Evolutionary conservation across 2,113 vertebrate genomes (phyloP).

Genomic region (Nasalis larvatus): DNA sequence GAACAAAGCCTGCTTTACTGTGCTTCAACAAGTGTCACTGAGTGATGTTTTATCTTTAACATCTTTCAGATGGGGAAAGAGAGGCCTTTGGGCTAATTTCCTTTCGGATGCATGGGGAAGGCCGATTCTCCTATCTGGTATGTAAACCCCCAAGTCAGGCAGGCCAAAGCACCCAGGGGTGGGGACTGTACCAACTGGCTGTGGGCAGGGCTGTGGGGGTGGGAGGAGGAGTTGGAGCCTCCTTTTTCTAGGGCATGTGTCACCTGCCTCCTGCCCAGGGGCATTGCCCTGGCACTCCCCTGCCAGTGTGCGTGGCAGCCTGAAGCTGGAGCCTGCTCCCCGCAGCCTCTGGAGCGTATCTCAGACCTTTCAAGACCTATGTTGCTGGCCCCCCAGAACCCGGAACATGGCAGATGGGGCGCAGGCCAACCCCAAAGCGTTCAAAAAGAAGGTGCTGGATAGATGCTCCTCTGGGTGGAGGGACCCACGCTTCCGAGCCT

Average conservation of each 20-base stretch:
- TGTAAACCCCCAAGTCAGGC: no score
- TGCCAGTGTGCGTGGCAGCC: conserved; percentile 7
- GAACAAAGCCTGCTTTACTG: background rate
- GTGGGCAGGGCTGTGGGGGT: conserved; percentile 62
- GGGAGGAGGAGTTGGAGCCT: conserved; percentile 67
- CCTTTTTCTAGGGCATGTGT: conserved; percentile 72
- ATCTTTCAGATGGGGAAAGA: background rate
- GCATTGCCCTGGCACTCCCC: conserved; percentile 63
- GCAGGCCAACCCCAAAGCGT: conserved; percentile 68
- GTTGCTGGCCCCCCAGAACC: conserved; percentile 46
- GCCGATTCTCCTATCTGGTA: background rate
- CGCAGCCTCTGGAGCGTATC: background rate
- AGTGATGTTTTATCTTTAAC: background rate
- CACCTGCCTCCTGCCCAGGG: conserved; percentile 67
- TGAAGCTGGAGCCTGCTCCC: conserved; percentile 72
- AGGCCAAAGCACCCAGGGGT: background rate
- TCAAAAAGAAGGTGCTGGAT: conserved; percentile 76
- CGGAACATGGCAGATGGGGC: conserved; percentile 67
- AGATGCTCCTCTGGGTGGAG: conserved; percentile 35
- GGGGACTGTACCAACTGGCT: background rate
- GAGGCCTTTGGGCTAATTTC: background rate
- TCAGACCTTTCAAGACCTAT: background rate
- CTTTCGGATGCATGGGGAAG: background rate
- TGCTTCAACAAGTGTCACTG: background rate
- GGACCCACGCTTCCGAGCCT: background rate